A percentile compares a stretch with the other conserved stretches of the same genome.
phyloP scores from a whole-genome alignment of 2,888 invertebrate species.

The Phyto melanocephala region DNA sequence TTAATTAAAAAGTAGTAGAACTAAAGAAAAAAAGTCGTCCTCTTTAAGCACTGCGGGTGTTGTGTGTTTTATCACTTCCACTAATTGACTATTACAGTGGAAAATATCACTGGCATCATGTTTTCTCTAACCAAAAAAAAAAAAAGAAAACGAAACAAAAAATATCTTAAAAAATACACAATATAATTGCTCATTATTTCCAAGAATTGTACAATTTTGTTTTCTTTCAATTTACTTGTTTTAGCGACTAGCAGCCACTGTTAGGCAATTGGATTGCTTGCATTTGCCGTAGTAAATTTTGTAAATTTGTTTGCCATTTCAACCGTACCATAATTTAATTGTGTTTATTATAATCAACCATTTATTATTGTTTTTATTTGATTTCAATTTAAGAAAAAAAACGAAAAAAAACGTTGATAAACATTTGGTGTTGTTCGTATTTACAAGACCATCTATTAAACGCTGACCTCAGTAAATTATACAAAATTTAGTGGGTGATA shows the following conservation, averaged over 20 bases:
- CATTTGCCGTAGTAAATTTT: slow-evolving; percentile 6
- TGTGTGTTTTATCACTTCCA: slow-evolving; percentile 63
- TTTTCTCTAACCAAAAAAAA: slow-evolving; percentile 1
- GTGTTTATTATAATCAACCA: slow-evolving; percentile 54
- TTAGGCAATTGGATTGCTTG: neutral
- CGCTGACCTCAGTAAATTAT: slow-evolving; percentile 58
- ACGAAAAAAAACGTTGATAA: slow-evolving; percentile 45
- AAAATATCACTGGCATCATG: slow-evolving; percentile 34
- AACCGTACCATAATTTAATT: slow-evolving; percentile 39
- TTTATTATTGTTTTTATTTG: slow-evolving; percentile 63
- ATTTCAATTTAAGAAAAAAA: slow-evolving; percentile 45
- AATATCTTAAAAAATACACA: neutral
- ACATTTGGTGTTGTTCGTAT: slow-evolving; percentile 33
- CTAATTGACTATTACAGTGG: slow-evolving; percentile 59
- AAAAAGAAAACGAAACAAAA: neutral
- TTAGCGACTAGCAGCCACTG: neutral
- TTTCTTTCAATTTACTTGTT: neutral
- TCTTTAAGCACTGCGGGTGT: slow-evolving; percentile 61
- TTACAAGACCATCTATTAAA: slow-evolving; percentile 51
- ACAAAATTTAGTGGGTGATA: slow-evolving; percentile 39
- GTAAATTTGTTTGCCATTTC: slow-evolving; percentile 27
- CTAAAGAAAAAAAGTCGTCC: slow-evolving; percentile 34
- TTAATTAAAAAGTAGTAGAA: too few species aligned
- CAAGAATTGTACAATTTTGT: slow-evolving; percentile 2
- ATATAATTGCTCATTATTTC: neutral